These are phyloP conservation scores for Xestia sexstrigata DNA, from an alignment of 2,888 invertebrate genomes.

Conservation along the genomic window DNA sequence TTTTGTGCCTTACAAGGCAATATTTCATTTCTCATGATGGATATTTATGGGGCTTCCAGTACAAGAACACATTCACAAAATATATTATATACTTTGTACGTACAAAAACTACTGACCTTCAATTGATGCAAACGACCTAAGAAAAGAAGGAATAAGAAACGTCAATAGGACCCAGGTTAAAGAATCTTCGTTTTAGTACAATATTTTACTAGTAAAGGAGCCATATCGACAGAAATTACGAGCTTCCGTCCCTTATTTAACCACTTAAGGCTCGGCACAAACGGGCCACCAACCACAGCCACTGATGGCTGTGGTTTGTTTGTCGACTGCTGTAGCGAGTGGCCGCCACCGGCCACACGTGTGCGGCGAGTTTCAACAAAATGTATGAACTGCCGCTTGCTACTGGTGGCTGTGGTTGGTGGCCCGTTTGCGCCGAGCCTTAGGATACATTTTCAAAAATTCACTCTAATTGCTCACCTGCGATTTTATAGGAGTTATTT, in stretches of 20 bases:
- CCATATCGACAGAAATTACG: no score
- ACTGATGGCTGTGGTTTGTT: no score
- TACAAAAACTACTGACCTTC: slow-evolving; percentile 2
- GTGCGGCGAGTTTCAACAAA: no score
- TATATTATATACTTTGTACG: slow-evolving; percentile 22
- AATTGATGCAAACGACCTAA: background rate
- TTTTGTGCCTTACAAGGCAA: slow-evolving; percentile 23
- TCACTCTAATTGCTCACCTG: background rate
- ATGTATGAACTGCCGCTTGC: no score
- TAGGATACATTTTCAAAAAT: background rate
- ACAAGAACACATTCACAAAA: slow-evolving; percentile 41
- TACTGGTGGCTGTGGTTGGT: no score
- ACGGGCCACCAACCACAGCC: no score
- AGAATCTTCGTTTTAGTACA: background rate
- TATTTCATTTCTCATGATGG: slow-evolving; percentile 47
- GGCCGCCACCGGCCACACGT: no score
- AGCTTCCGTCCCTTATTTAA: no score
- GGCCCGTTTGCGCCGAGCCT: no score
- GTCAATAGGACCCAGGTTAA: no score
- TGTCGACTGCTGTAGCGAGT: no score
- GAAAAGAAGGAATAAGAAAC: background rate
- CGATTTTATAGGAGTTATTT: background rate
- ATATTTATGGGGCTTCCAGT: slow-evolving; percentile 51
- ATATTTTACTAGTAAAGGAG: background rate
- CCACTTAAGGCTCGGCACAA: no score